phyloP scores from a whole-genome alignment of 2,888 invertebrate species.

The Heliconius ethilla region DNA sequence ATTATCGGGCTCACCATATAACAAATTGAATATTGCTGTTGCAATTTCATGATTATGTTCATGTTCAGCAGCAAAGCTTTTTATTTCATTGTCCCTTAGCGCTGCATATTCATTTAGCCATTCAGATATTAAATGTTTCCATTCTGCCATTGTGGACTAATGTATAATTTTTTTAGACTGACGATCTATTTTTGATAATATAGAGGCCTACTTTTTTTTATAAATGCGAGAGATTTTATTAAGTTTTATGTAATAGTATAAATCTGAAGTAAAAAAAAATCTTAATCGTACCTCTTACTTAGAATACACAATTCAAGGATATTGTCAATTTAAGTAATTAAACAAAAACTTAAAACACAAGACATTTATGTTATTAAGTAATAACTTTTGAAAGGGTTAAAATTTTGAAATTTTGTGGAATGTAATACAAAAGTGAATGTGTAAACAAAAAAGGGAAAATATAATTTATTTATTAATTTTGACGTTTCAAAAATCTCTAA shows the following conservation, averaged over 20 bases:
- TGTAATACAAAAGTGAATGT: background rate
- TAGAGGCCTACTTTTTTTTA: background rate
- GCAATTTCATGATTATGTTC: constrained; percentile 92
- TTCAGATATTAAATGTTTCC: constrained; percentile 86
- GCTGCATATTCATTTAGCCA: constrained; percentile 91
- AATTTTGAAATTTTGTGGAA: background rate
- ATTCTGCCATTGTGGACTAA: constrained; percentile 64
- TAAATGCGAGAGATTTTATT: background rate
- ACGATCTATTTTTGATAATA: background rate
- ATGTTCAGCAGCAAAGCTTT: constrained; percentile 89
- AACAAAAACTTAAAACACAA: background rate
- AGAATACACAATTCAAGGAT: background rate
- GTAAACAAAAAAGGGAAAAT: background rate
- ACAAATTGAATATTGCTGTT: constrained; percentile 88
- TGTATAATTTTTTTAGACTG: background rate
- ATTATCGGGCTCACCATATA: constrained; percentile 87
- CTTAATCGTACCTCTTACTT: background rate
- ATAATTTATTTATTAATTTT: background rate
- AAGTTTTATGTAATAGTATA: background rate
- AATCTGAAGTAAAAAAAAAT: background rate
- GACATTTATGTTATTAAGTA: background rate
- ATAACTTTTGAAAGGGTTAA: background rate
- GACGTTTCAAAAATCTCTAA: constrained; percentile 7
- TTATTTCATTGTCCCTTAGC: constrained; percentile 87
- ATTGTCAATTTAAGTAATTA: background rate